A percentile compares a stretch with the other conserved stretches of the same genome.
Conservation (phyloP, 2,113 vertebrate genomes). For the Pachypanchax playfairii region DNA sequence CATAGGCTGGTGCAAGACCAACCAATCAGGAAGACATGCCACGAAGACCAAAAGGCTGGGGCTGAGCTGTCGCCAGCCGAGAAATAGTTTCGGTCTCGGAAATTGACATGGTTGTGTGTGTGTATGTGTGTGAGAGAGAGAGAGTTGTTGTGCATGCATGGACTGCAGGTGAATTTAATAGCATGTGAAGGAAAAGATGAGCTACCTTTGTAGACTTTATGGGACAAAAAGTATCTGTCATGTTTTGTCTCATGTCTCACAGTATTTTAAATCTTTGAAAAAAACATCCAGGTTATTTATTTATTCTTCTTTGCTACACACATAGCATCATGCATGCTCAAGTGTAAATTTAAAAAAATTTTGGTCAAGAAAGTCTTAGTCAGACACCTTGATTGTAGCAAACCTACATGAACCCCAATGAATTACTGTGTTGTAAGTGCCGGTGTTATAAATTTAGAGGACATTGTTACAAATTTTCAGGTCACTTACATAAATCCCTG, state of each 20-base stretch:
- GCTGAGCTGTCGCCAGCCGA: conserved; percentile 34
- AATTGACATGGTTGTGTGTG: conserved; percentile 8
- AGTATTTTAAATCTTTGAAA: conserved; percentile 68
- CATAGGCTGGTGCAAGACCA: conserved; percentile 24
- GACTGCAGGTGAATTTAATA: conserved; percentile 37
- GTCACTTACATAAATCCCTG: neutral
- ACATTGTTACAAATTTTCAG: neutral
- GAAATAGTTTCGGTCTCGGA: conserved; percentile 35
- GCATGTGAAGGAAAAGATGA: conserved; percentile 9
- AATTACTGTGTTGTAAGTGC: neutral
- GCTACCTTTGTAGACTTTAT: conserved; percentile 10
- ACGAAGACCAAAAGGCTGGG: conserved; percentile 42
- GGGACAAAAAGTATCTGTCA: conserved; percentile 2
- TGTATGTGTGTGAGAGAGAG: neutral
- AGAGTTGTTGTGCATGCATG: conserved; percentile 7
- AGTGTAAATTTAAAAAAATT: neutral
- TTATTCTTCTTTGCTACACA: conserved; percentile 4
- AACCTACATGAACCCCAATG: neutral
- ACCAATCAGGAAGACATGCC: conserved; percentile 56
- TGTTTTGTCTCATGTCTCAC: conserved; percentile 47
- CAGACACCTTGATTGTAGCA: neutral
- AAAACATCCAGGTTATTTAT: conserved; percentile 57
- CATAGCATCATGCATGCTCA: conserved; percentile 7
- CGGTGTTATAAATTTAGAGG: neutral
- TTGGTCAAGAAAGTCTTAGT: neutral